Percentiles rank a stretch among this genome's conserved stretches.
phyloP scores from a whole-genome alignment of 2,113 vertebrate genomes.

The Actenoides hombroni region DNA sequence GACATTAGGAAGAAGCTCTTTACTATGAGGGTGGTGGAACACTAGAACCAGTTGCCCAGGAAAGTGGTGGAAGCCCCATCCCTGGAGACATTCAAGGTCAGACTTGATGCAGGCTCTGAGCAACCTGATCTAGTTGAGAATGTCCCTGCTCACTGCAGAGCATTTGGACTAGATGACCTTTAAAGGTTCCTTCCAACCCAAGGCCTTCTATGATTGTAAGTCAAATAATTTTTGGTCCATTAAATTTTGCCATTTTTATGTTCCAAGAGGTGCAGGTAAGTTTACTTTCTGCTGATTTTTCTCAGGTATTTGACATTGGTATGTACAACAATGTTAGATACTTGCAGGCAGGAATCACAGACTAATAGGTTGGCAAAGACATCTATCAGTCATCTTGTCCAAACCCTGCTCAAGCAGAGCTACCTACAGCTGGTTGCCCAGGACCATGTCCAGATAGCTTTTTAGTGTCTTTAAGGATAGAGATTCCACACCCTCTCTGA shows the following conservation, averaged over 20 bases:
- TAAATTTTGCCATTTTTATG: neutral
- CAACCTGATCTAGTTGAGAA: no score
- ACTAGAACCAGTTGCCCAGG: no score
- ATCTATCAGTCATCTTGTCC: neutral
- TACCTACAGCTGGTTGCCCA: neutral
- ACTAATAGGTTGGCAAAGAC: neutral
- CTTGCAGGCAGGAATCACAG: neutral
- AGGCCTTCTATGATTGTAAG: no score
- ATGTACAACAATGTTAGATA: neutral
- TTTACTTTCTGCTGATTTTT: neutral
- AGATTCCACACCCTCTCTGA: neutral
- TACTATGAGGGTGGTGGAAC: no score
- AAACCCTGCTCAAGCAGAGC: neutral
- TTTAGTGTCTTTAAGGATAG: neutral
- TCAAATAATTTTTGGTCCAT: neutral
- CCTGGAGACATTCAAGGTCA: no score
- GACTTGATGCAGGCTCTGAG: no score
- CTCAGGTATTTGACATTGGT: neutral
- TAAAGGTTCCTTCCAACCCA: no score
- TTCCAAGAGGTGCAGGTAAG: neutral
- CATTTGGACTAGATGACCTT: no score
- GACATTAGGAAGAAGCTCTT: no score
- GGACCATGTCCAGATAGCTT: neutral
- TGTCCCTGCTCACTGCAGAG: no score
- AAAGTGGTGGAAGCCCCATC: no score